A percentile compares a stretch with the other conserved stretches of the same genome.
Evolutionary conservation across 2,888 invertebrate genomes (phyloP).

Genomic region (Ariolimax columbianus): DNA sequence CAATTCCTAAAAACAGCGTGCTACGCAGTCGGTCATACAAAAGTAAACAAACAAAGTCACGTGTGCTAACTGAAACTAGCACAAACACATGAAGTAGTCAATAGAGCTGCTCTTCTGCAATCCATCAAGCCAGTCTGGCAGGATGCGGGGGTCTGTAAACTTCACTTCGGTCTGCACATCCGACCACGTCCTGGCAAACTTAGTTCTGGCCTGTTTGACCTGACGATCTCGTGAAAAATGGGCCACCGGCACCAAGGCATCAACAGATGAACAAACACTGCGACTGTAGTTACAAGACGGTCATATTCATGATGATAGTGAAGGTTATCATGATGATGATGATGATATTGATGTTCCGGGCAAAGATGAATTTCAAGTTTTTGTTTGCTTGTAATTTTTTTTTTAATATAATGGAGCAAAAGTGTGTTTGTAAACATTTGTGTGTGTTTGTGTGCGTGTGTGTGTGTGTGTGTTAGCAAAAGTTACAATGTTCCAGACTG

Average conservation of each 20-base stretch:
- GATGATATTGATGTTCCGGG: not conserved
- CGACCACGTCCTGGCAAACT: not conserved
- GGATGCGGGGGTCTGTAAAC: conserved; percentile 6
- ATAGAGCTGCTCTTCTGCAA: not conserved
- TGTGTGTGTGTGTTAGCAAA: no score
- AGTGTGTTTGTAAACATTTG: no score
- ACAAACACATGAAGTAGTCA: not conserved
- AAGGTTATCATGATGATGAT: not conserved
- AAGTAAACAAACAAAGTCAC: not conserved
- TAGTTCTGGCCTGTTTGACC: not conserved
- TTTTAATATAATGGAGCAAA: no score
- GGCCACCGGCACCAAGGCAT: not conserved
- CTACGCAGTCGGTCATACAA: not conserved
- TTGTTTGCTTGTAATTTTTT: no score
- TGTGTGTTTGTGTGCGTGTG: no score
- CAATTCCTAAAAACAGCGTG: not conserved
- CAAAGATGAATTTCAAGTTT: no score
- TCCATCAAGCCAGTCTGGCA: not conserved
- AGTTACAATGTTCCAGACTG: no score
- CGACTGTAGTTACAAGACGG: no score
- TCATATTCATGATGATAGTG: not conserved
- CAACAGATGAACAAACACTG: not conserved
- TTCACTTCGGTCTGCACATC: not conserved
- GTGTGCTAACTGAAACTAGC: not conserved
- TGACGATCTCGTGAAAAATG: not conserved